Conservation (phyloP, 2,888 invertebrate species). For the Pinctada fucata region DNA sequence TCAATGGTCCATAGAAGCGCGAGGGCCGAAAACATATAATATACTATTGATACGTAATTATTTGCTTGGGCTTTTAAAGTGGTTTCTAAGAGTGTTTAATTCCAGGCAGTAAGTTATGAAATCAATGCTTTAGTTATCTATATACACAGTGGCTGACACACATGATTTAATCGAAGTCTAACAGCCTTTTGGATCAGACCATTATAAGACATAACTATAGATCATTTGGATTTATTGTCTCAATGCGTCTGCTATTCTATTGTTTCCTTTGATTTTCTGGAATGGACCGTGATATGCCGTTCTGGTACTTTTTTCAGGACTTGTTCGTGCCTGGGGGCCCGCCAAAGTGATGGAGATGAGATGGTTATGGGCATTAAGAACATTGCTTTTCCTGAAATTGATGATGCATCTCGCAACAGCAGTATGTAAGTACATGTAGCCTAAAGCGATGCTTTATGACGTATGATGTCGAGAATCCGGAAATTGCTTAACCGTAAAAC, state of each 20-base stretch:
- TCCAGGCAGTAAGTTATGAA: neutral
- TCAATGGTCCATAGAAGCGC: too few species aligned
- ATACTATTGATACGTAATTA: too few species aligned
- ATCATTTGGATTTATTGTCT: slow-evolving; percentile 2
- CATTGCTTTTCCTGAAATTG: neutral
- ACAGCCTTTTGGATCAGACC: neutral
- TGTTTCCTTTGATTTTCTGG: slow-evolving; percentile 4
- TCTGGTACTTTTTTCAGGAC: neutral
- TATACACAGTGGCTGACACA: neutral
- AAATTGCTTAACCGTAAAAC: too few species aligned
- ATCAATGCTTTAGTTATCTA: neutral
- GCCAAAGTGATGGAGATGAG: neutral
- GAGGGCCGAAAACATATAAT: too few species aligned
- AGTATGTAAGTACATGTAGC: too few species aligned
- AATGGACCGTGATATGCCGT: neutral
- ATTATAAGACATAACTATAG: neutral
- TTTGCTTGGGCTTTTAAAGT: neutral
- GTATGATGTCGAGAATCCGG: too few species aligned
- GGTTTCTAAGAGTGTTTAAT: neutral
- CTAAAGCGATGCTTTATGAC: too few species aligned
- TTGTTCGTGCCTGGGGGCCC: neutral
- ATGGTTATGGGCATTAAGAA: neutral
- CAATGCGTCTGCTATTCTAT: neutral
- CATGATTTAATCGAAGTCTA: neutral
- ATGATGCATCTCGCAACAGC: neutral